phyloP scores from a whole-genome alignment of 30 jellyfish, hydroid and myxozoan species.

The Nemopilema nomurai region DNA sequence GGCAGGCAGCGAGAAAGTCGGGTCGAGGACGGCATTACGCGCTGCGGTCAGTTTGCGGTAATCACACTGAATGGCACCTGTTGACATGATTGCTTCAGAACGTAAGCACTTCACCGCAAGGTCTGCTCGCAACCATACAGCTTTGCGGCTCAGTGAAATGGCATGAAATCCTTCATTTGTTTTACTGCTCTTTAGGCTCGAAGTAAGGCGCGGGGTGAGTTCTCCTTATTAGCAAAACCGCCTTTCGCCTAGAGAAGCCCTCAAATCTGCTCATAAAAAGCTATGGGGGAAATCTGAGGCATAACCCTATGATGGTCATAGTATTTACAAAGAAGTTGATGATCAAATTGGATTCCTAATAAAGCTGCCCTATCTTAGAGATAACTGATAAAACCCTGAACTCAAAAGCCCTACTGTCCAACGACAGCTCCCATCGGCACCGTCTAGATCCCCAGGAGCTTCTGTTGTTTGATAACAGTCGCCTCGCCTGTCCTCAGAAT shows the following conservation, averaged over 20 bases:
- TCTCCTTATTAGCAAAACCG: neutral
- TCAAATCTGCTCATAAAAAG: neutral
- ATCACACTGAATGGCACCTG: constrained; percentile 34
- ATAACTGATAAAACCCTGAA: neutral
- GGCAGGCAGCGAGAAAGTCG: neutral
- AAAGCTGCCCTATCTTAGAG: neutral
- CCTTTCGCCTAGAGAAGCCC: constrained; percentile 3
- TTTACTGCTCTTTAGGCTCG: neutral
- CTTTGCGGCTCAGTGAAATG: neutral
- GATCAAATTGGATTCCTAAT: no score
- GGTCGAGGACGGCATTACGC: neutral
- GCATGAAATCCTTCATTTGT: neutral
- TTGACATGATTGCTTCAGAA: constrained; percentile 10
- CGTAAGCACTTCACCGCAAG: constrained; percentile 12
- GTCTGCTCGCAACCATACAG: constrained; percentile 5
- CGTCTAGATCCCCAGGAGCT: neutral
- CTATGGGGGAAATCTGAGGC: no score
- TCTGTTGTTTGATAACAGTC: neutral
- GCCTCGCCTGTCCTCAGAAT: neutral
- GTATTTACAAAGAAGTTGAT: no score
- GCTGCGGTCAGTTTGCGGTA: neutral
- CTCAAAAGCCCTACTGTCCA: neutral
- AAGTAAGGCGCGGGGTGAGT: neutral
- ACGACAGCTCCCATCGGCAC: neutral
- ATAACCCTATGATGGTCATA: no score